These are phyloP conservation scores for Beroe ovata DNA, from an alignment of 37 sponge, comb jelly and placozoan genomes.

Conservation along the genomic window DNA sequence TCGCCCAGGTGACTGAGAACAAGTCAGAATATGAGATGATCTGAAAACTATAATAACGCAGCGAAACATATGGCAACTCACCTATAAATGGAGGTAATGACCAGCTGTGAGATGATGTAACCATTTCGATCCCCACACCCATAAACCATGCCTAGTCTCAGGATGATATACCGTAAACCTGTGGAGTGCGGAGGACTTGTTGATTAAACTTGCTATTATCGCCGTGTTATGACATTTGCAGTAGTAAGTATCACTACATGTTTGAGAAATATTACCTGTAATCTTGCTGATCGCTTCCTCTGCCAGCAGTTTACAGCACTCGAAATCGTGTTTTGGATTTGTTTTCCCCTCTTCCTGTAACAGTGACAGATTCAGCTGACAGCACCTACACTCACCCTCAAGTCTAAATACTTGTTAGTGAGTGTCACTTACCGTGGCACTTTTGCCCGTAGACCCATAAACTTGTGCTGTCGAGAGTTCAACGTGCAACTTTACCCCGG, in stretches of 20 bases:
- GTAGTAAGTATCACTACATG: background rate
- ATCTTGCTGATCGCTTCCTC: slow-evolving; percentile 75
- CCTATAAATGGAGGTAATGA: slow-evolving; percentile 51
- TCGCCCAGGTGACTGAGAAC: slow-evolving; percentile 55
- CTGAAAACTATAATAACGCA: too few relatives aligned
- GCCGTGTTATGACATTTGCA: too few relatives aligned
- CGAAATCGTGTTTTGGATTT: slow-evolving; percentile 29
- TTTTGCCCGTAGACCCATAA: slow-evolving; percentile 81
- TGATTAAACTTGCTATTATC: too few relatives aligned
- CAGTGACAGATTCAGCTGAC: background rate
- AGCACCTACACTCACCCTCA: background rate
- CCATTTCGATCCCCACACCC: slow-evolving; percentile 80
- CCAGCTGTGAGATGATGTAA: slow-evolving; percentile 51
- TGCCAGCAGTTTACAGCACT: slow-evolving; percentile 75
- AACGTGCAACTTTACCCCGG: slow-evolving; percentile 76
- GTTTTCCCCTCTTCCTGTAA: slow-evolving; percentile 41
- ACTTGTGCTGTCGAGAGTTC: slow-evolving; percentile 91
- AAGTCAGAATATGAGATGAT: too few relatives aligned
- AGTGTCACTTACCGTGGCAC: slow-evolving; percentile 12
- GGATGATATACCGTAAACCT: slow-evolving; percentile 79
- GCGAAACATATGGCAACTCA: too few relatives aligned
- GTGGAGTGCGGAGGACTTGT: background rate
- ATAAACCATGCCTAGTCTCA: slow-evolving; percentile 89
- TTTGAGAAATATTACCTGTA: slow-evolving; percentile 22
- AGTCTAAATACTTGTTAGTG: too few relatives aligned